Conservation (phyloP, 2,113 vertebrate species). For the Mellivora capensis region DNA sequence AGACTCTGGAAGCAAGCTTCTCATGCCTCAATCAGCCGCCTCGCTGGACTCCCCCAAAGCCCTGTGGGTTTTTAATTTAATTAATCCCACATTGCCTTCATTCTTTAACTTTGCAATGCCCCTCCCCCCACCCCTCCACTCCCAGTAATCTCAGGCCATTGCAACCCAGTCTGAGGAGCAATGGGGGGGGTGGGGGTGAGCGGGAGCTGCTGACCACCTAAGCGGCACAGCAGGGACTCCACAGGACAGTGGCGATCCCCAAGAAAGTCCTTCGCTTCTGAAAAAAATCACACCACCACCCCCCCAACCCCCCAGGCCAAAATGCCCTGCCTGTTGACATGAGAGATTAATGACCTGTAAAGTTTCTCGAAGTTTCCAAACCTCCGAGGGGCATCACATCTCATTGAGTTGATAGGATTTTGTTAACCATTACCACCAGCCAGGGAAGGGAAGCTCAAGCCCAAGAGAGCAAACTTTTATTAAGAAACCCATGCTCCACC, state of each 20-base stretch:
- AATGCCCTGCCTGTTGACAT: accelerated
- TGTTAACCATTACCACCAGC: constrained; percentile 22
- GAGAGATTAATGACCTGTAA: not conserved
- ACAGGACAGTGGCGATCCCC: accelerated
- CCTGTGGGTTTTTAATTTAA: not conserved
- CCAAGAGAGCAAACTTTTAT: not conserved
- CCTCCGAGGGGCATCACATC: not conserved
- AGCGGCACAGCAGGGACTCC: not conserved
- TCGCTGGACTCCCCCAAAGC: not conserved
- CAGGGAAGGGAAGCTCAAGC: not conserved
- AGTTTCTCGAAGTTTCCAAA: not conserved
- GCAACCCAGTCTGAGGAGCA: not conserved
- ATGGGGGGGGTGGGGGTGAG: accelerated
- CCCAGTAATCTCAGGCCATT: not conserved
- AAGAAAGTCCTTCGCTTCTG: not conserved
- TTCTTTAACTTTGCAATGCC: not conserved
- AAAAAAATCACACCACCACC: not conserved
- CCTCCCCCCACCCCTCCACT: too few relatives aligned
- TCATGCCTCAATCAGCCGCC: not conserved
- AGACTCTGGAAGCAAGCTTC: not conserved
- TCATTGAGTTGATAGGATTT: not conserved
- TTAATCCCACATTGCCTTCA: not conserved
- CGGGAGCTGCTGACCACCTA: not conserved
- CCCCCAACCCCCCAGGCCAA: not conserved
- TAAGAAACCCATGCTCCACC: not conserved